These are phyloP conservation scores for Bombus superbus DNA, from an alignment of 1,140 invertebrate species.

Conservation along the genomic window DNA sequence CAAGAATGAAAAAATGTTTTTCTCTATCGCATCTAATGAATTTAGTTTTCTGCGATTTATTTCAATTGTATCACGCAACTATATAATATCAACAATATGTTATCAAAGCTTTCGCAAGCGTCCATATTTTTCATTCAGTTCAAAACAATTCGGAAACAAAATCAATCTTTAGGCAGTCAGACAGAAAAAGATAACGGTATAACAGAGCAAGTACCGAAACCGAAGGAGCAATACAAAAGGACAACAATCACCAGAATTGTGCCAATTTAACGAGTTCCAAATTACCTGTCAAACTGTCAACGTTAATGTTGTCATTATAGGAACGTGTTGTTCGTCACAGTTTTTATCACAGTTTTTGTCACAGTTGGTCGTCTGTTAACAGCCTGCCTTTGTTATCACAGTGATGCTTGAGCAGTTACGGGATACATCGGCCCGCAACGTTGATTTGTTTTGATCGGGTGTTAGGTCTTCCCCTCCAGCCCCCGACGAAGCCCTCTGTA, in stretches of 20 bases:
- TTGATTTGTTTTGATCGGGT: too few relatives aligned
- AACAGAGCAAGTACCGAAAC: neutral
- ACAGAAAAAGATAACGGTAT: neutral
- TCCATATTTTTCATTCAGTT: neutral
- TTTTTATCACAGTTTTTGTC: too few relatives aligned
- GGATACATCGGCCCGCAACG: too few relatives aligned
- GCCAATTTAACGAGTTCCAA: neutral
- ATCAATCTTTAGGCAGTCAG: neutral
- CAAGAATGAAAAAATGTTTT: neutral
- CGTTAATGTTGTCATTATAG: neutral
- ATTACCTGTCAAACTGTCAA: neutral
- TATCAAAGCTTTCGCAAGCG: neutral
- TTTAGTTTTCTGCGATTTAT: neutral
- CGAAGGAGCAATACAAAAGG: neutral
- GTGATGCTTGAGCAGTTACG: too few relatives aligned
- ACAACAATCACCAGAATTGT: neutral
- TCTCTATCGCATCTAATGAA: neutral
- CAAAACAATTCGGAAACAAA: neutral
- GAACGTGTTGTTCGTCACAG: too few relatives aligned
- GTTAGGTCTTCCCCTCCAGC: too few relatives aligned
- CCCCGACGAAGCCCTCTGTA: too few relatives aligned
- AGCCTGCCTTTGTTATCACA: too few relatives aligned
- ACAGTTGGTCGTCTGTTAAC: too few relatives aligned
- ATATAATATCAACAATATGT: neutral
- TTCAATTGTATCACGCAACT: neutral